phyloP scores from a whole-genome alignment of 2,113 vertebrate genomes.

The Balaeniceps rex region DNA sequence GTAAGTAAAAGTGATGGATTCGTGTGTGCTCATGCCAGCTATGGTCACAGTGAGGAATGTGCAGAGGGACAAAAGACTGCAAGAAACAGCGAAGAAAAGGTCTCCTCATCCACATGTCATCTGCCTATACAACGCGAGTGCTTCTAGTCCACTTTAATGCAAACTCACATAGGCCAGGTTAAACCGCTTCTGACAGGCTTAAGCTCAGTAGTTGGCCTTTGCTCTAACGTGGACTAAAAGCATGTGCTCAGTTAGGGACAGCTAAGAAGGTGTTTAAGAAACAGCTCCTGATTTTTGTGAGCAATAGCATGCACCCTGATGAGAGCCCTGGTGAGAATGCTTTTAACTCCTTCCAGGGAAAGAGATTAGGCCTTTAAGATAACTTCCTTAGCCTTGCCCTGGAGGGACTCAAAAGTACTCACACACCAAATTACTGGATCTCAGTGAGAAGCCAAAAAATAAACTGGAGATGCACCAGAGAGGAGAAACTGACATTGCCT shows the following conservation, averaged over 20 bases:
- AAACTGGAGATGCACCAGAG: not conserved
- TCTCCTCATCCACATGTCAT: not conserved
- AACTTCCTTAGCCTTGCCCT: not conserved
- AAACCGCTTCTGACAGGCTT: not conserved
- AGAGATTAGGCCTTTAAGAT: not conserved
- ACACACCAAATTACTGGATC: no score
- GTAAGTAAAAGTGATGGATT: not conserved
- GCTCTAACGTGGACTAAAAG: not conserved
- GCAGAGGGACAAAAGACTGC: not conserved
- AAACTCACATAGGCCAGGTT: not conserved
- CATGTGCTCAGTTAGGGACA: not conserved
- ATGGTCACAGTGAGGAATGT: accelerated
- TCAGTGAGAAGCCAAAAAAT: not conserved
- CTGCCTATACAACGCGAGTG: not conserved
- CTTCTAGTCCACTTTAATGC: not conserved
- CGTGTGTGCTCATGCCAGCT: accelerated
- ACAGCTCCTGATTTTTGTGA: not conserved
- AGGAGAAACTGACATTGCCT: not conserved
- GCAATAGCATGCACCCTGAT: not conserved
- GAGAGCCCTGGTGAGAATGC: not conserved
- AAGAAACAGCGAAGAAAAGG: not conserved
- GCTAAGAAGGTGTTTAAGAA: not conserved
- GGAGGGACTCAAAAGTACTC: not conserved
- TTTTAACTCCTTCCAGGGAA: not conserved
- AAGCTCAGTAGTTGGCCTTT: not conserved